These are phyloP conservation scores for Sarcophaga bullata DNA, from an alignment of 1,140 invertebrate species.

Conservation along the genomic window DNA sequence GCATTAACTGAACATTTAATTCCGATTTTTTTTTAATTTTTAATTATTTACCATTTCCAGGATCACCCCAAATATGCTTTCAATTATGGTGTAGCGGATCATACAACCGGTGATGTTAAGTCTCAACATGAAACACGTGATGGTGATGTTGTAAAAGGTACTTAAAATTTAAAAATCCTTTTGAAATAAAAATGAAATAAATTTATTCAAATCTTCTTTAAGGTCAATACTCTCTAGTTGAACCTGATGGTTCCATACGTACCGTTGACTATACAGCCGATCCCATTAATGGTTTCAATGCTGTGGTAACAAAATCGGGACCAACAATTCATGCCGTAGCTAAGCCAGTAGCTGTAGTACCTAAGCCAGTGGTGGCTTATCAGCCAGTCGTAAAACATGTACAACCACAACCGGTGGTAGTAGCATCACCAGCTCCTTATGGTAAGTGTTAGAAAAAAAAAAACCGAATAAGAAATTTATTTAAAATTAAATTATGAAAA, in stretches of 20 bases:
- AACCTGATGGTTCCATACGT: slow-evolving; percentile 75
- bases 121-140: slow-evolving; percentile 68
- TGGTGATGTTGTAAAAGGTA: slow-evolving; percentile 69
- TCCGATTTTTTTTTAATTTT: no score
- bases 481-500: neutral
- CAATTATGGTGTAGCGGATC: slow-evolving; percentile 69
- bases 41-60: slow-evolving; percentile 45
- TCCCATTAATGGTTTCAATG: slow-evolving; percentile 70
- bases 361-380: slow-evolving; percentile 57
- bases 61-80: slow-evolving; percentile 69
- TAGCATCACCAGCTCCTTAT: slow-evolving; percentile 65
- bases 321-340: slow-evolving; percentile 67
- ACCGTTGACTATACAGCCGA: slow-evolving; percentile 75
- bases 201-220: slow-evolving; percentile 36
- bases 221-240: slow-evolving; percentile 75
- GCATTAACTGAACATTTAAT: no score
- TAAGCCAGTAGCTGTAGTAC: slow-evolving; percentile 54
- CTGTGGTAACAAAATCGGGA: slow-evolving; percentile 69
- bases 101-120: slow-evolving; percentile 68
- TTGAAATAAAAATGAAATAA: neutral
- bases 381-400: slow-evolving; percentile 57
- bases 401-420: slow-evolving; percentile 55
- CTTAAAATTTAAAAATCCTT: slow-evolving; percentile 28
- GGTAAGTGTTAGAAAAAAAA: slow-evolving; percentile 58
- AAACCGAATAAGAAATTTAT: neutral